Percentiles rank a stretch among this genome's conserved stretches.
Conservation (phyloP, 2,113 vertebrate species). For the Hucho hucho region DNA sequence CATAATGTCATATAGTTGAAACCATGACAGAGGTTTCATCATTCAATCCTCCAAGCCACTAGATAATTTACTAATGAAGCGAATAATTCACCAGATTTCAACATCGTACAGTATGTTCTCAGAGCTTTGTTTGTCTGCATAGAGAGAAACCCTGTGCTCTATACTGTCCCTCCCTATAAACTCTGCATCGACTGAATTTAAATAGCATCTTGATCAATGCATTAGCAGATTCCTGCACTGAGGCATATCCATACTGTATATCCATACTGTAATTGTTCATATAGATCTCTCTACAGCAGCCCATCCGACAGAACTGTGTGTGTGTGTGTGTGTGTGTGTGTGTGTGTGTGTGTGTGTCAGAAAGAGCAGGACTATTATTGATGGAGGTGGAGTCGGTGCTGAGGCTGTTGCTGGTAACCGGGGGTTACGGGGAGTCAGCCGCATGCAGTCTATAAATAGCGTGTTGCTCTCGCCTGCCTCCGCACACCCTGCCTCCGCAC, state of each 20-base stretch:
- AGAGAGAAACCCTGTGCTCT: too few relatives aligned
- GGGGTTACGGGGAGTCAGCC: slow-evolving; percentile 5
- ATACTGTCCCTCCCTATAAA: not conserved
- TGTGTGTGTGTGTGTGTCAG: too few relatives aligned
- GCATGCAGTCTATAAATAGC: slow-evolving; percentile 33
- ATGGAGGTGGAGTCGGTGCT: not conserved
- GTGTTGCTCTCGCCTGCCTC: slow-evolving; percentile 12
- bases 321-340: too few relatives aligned
- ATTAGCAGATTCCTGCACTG: not conserved
- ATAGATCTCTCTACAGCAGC: not conserved
- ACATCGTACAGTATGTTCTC: too few relatives aligned
- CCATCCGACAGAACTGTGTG: not conserved
- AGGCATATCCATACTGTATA: not conserved
- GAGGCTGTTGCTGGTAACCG: slow-evolving; percentile 16
- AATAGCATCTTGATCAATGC: not conserved
- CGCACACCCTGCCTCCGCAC: not conserved
- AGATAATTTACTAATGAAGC: too few relatives aligned
- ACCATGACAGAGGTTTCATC: too few relatives aligned
- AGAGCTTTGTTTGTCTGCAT: too few relatives aligned
- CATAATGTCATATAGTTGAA: too few relatives aligned
- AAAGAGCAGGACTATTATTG: not conserved
- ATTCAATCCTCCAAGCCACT: too few relatives aligned
- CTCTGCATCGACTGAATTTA: not conserved
- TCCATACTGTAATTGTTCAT: not conserved
- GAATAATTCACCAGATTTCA: too few relatives aligned